Percentiles rank a stretch among this genome's conserved stretches.
These are phyloP conservation scores for Buphagus erythrorhynchus DNA, from an alignment of 2,797 vertebrate genomes.

Conservation along the genomic window DNA sequence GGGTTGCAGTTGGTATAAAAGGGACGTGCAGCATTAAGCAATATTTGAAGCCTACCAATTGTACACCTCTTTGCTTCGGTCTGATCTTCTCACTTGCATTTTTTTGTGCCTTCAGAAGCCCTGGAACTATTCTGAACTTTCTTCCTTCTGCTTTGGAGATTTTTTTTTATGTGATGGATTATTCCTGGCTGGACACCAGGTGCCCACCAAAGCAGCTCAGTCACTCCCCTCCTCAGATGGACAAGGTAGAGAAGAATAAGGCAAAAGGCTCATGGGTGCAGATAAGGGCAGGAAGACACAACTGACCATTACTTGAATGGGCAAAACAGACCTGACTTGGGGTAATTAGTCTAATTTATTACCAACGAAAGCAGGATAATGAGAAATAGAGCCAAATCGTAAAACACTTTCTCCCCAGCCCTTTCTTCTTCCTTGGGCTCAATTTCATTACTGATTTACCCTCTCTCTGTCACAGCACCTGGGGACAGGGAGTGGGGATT, in stretches of 20 bases:
- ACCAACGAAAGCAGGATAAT: neutral
- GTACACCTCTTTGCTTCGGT: accelerated
- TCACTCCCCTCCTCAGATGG: neutral
- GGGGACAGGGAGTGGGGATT: neutral
- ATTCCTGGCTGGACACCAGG: neutral
- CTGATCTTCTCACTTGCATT: neutral
- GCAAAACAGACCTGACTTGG: neutral
- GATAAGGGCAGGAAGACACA: neutral
- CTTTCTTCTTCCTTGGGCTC: neutral
- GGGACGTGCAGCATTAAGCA: neutral
- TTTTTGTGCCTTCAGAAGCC: neutral
- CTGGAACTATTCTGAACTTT: neutral
- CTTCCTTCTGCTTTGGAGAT: neutral
- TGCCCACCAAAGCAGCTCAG: neutral
- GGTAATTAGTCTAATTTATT: neutral
- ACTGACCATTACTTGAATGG: too few species aligned
- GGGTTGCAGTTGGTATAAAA: neutral
- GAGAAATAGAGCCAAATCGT: neutral
- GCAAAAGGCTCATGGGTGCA: accelerated
- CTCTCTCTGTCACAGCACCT: neutral
- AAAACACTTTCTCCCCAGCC: neutral
- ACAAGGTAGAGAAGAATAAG: neutral
- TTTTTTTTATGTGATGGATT: neutral
- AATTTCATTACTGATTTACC: accelerated
- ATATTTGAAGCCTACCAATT: neutral